Conservation (phyloP, 1,140 invertebrate species). For the Alviniconcha marisindica region DNA sequence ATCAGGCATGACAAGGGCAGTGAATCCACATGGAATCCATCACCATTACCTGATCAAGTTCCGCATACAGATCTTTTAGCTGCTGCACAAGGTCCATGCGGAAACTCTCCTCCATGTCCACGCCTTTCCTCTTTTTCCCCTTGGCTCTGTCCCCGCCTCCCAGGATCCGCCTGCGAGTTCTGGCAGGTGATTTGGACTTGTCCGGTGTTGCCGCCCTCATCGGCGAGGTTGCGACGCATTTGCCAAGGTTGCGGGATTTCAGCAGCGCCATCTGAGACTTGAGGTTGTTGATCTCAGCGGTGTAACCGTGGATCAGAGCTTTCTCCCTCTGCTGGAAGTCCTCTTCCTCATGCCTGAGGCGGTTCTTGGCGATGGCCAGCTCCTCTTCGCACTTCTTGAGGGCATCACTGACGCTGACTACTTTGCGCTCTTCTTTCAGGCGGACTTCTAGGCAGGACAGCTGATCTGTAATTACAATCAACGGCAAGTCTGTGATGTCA, state of each 20-base stretch:
- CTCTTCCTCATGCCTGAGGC: conserved; percentile 53
- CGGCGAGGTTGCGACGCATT: conserved; percentile 16
- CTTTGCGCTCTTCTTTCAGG: not conserved
- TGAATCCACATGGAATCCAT: too few species aligned
- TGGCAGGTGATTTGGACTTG: not conserved
- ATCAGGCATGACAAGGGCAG: too few species aligned
- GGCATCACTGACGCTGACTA: not conserved
- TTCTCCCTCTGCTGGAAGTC: conserved; percentile 61
- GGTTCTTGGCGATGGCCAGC: conserved; percentile 42
- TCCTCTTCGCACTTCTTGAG: conserved; percentile 49
- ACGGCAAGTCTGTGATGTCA: too few species aligned
- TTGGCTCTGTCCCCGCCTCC: conserved; percentile 27
- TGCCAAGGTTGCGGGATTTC: conserved; percentile 27
- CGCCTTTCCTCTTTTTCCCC: conserved; percentile 23
- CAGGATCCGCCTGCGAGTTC: conserved; percentile 16
- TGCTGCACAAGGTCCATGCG: conserved; percentile 49
- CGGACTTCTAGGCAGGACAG: not conserved
- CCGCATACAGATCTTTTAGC: conserved; percentile 51
- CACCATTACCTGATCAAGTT: conserved; percentile 49
- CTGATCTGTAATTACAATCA: conserved; percentile 12
- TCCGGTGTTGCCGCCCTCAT: conserved; percentile 8
- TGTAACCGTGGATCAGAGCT: conserved; percentile 68
- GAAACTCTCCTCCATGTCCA: conserved; percentile 41
- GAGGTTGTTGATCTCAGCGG: conserved; percentile 62
- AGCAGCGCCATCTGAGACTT: conserved; percentile 55